Evolutionary conservation across 2,113 vertebrate species (phyloP), one percentile per base, ranked within the genome.

Genomic region (Sinocyclocheilus rhinocerous): DNA sequence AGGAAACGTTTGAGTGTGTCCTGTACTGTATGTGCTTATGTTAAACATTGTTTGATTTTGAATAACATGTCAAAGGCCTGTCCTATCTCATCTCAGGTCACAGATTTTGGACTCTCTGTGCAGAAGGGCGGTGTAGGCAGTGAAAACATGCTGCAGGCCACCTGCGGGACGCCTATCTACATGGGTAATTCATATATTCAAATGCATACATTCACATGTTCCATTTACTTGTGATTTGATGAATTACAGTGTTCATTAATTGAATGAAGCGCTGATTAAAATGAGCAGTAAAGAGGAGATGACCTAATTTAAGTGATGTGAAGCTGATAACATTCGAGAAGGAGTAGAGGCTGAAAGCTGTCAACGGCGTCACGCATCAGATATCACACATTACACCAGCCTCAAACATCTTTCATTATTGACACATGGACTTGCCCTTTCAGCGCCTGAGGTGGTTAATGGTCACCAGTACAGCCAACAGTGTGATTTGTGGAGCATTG

Each of bases 401-500:
- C 39, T 18, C 26, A 33, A 48, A 73, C 55, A 61, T 78, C 61
- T 78, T 82, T 84, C 57, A 85, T 82, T 87, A 70, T 55, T 87
- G 77, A 84, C 93, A 91, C 76, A 88, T 93, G 82, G 91, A 88
- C 96, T 93, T 93, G 93, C 87, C 91, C 94, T 95, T 88, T 92
- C 95, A 98, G 96, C 97, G 76, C 97, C 97, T 89, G 97, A 98
- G 95, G 95, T 99, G 91, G 96, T 96, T 92, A 94, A 94, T 86
- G 95, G 93, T 84, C 95, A 94, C 4, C 94, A 97, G 88, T 98
- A 97, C 87, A 97, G 95, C 89, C 96, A 97, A 85, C 96, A 95
- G 93, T 96, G 96, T 91, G 97, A 97, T 85, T 92, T 97, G 85
- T 98, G 96, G 97, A 98, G 97, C 94, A 94, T 95, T 89, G 97